Evolutionary conservation across 1,140 invertebrate species (phyloP).

Genomic region (Anoplophora glabripennis): DNA sequence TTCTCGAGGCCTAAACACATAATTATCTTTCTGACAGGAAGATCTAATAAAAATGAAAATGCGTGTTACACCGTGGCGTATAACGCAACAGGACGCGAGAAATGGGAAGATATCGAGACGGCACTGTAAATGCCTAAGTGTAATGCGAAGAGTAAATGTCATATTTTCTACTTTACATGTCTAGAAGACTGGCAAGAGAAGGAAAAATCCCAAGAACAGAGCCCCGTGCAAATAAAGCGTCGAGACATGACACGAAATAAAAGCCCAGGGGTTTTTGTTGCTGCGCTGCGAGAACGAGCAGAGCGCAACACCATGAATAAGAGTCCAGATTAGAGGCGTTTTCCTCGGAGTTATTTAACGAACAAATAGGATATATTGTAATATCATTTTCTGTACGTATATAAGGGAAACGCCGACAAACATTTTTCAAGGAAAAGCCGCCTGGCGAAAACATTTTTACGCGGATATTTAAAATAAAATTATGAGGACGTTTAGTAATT

Average conservation of each 20-base stretch:
- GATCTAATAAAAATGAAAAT: too few relatives aligned
- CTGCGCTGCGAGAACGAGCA: not conserved
- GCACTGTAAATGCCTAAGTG: conserved; percentile 3
- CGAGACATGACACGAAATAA: conserved; percentile 12
- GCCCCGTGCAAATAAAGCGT: conserved; percentile 10
- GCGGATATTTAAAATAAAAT: too few relatives aligned
- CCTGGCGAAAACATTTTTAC: too few relatives aligned
- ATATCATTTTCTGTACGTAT: conserved; percentile 6
- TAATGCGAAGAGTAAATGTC: conserved; percentile 18
- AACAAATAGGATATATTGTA: conserved; percentile 4
- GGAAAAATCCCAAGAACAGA: conserved; percentile 2
- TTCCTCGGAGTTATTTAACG: conserved; percentile 3
- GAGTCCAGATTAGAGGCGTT: not conserved
- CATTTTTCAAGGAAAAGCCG: too few relatives aligned
- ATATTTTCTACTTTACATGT: conserved; percentile 18
- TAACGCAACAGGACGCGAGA: too few relatives aligned
- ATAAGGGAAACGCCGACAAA: too few relatives aligned
- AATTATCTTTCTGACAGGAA: too few relatives aligned
- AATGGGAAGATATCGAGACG: not conserved
- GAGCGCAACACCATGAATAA: conserved; percentile 10
- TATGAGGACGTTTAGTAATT: too few relatives aligned
- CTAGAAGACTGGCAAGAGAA: not conserved
- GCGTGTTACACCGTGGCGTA: too few relatives aligned
- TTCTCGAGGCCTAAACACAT: too few relatives aligned
- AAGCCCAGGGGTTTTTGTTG: conserved; percentile 4